These are phyloP conservation scores for Eupithecia abbreviata DNA, from an alignment of 2,888 invertebrate genomes.

Conservation along the genomic window DNA sequence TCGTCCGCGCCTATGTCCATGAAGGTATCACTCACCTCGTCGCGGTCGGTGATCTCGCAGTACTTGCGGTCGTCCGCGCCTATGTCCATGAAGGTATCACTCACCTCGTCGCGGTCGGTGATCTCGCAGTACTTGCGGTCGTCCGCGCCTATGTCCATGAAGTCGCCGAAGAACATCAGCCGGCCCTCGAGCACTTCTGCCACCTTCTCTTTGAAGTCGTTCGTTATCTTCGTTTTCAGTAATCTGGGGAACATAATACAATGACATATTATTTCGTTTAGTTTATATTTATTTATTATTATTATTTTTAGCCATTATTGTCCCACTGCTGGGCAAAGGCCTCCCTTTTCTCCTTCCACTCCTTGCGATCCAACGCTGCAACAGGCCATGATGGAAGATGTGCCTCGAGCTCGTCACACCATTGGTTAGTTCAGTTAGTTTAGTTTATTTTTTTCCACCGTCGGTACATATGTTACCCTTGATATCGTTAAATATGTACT, in stretches of 20 bases:
- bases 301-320: too few relatives aligned
- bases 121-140: slow-evolving; percentile 86
- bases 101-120: slow-evolving; percentile 84
- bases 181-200: slow-evolving; percentile 75
- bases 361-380: too few relatives aligned
- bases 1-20: slow-evolving; percentile 81
- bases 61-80: slow-evolving; percentile 84
- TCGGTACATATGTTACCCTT: too few relatives aligned
- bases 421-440: too few relatives aligned
- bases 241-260: slow-evolving; percentile 59
- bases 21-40: slow-evolving; percentile 82
- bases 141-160: slow-evolving; percentile 82
- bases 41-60: slow-evolving; percentile 84
- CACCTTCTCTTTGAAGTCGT: slow-evolving; percentile 82
- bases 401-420: too few relatives aligned
- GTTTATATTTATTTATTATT: too few relatives aligned
- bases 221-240: slow-evolving; percentile 81
- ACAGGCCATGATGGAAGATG: too few relatives aligned
- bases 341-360: too few relatives aligned
- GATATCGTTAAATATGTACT: too few relatives aligned
- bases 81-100: slow-evolving; percentile 72
- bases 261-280: too few relatives aligned
- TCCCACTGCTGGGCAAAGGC: too few relatives aligned
- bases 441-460: too few relatives aligned
- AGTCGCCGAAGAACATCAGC: slow-evolving; percentile 88